Evolutionary conservation across 2,888 invertebrate species (phyloP).

Genomic region (Pharmacophagus antenor): DNA sequence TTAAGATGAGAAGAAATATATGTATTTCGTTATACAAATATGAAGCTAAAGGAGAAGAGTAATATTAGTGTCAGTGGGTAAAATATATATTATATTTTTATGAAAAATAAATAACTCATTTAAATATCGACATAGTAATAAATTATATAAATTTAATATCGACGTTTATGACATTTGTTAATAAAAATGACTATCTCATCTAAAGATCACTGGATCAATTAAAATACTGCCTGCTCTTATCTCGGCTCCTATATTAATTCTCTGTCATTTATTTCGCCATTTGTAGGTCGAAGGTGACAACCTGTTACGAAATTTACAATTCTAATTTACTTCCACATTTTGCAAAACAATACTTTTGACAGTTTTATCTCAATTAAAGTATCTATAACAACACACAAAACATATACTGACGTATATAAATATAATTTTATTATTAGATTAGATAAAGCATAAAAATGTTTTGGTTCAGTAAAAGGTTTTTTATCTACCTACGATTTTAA

Average conservation of each 20-base stretch:
- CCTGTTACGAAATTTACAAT: slow-evolving; percentile 12
- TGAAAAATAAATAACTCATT: too few species aligned
- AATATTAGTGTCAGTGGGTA: too few species aligned
- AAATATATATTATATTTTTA: too few species aligned
- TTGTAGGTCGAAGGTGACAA: slow-evolving; percentile 13
- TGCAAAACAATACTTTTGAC: background rate
- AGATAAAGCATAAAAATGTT: too few species aligned
- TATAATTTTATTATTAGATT: too few species aligned
- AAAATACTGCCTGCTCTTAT: slow-evolving; percentile 9
- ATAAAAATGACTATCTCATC: background rate
- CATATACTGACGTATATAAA: background rate
- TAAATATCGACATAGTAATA: too few species aligned
- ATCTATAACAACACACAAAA: background rate
- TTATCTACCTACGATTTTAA: too few species aligned
- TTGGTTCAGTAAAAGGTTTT: too few species aligned
- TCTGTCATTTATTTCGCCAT: background rate
- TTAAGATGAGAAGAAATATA: too few species aligned
- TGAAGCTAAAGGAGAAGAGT: too few species aligned
- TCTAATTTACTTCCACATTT: slow-evolving; percentile 11
- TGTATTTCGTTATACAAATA: too few species aligned
- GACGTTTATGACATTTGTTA: background rate
- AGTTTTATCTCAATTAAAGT: background rate
- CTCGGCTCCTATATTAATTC: background rate
- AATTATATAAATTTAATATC: background rate
- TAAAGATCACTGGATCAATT: slow-evolving; percentile 22